Conservation (phyloP, 2,888 invertebrate species). For the Tenthredo livida region DNA sequence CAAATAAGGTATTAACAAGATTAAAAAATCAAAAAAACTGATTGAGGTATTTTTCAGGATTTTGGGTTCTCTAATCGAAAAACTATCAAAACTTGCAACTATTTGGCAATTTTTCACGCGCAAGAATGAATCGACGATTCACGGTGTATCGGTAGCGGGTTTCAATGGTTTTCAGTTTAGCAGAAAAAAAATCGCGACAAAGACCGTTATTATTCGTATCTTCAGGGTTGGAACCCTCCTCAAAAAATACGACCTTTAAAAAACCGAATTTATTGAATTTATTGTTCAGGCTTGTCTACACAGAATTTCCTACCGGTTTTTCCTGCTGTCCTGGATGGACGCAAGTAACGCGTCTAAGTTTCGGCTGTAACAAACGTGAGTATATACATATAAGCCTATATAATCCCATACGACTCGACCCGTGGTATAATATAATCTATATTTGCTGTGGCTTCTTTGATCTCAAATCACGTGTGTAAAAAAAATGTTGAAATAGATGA, state of each 20-base stretch:
- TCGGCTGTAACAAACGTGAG: slow-evolving; percentile 84
- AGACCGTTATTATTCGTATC: neutral
- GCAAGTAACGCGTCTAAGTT: slow-evolving; percentile 79
- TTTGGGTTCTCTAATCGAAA: neutral
- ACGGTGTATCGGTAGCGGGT: no score
- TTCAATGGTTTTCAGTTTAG: no score
- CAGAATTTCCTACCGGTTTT: slow-evolving; percentile 69
- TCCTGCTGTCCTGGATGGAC: slow-evolving; percentile 84
- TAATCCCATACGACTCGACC: neutral
- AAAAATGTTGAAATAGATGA: neutral
- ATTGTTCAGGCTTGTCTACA: slow-evolving; percentile 68
- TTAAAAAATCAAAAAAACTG: neutral
- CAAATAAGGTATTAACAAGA: slow-evolving; percentile 70
- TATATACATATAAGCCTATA: slow-evolving; percentile 59
- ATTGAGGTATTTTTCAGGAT: neutral
- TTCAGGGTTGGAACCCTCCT: neutral
- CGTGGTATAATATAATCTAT: neutral
- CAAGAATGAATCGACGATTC: no score
- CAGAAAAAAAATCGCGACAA: neutral
- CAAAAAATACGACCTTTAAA: neutral
- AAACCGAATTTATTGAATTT: neutral
- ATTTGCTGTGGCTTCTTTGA: neutral
- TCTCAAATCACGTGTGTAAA: neutral
- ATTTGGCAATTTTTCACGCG: no score
- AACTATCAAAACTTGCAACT: neutral